phyloP scores from a whole-genome alignment of 1,140 invertebrate species.

The Leptinotarsa defecta region DNA sequence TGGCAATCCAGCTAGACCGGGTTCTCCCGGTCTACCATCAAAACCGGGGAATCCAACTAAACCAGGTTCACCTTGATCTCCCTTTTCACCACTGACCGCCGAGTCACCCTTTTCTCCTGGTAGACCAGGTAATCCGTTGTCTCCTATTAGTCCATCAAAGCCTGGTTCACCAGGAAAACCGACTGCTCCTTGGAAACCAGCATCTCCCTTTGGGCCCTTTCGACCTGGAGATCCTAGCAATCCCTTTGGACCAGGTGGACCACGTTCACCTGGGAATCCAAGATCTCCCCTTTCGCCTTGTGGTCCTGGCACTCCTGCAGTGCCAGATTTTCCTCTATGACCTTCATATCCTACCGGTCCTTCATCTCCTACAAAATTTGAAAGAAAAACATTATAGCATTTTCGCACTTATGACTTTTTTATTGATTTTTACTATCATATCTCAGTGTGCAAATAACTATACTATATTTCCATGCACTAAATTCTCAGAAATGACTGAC shows the following conservation, averaged over 20 bases:
- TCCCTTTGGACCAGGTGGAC: slow-evolving; percentile 62
- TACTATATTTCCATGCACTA: too few species aligned
- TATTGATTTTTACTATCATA: too few species aligned
- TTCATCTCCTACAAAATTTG: slow-evolving; percentile 60
- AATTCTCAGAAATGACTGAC: too few species aligned
- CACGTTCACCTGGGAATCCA: slow-evolving; percentile 58
- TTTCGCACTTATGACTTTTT: too few species aligned
- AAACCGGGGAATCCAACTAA: slow-evolving; percentile 58
- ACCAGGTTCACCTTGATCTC: slow-evolving; percentile 67
- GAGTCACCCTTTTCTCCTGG: slow-evolving; percentile 61
- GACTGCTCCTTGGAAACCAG: slow-evolving; percentile 66
- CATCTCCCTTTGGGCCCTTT: slow-evolving; percentile 63
- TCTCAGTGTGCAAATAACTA: too few species aligned
- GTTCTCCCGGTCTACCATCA: slow-evolving; percentile 49
- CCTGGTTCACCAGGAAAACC: slow-evolving; percentile 65
- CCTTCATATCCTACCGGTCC: slow-evolving; percentile 57
- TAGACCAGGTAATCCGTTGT: slow-evolving; percentile 59
- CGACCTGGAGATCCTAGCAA: slow-evolving; percentile 64
- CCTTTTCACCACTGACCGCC: slow-evolving; percentile 71
- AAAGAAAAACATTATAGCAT: neutral
- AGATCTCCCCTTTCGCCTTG: slow-evolving; percentile 61
- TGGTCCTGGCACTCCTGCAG: slow-evolving; percentile 35
- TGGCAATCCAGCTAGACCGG: slow-evolving; percentile 38
- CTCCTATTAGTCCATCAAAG: slow-evolving; percentile 61
- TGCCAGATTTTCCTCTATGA: slow-evolving; percentile 63